These are phyloP conservation scores for Potamilus streckersoni DNA, from an alignment of 1,140 invertebrate species.

Conservation along the genomic window DNA sequence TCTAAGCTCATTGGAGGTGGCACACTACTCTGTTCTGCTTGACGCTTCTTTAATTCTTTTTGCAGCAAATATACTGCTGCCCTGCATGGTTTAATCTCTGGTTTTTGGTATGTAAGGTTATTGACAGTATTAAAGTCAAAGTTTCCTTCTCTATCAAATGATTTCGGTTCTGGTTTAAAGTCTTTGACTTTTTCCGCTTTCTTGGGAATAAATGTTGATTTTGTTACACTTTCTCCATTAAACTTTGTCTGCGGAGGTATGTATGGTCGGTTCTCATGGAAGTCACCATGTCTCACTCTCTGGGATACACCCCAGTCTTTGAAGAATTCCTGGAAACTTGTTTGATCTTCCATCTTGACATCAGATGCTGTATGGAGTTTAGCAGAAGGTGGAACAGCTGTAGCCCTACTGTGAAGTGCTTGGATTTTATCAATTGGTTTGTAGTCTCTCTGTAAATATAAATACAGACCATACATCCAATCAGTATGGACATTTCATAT, in stretches of 20 bases:
- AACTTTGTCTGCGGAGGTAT: constrained; percentile 50
- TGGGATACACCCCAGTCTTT: constrained; percentile 47
- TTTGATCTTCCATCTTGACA: constrained; percentile 53
- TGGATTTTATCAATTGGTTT: constrained; percentile 46
- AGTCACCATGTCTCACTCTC: constrained; percentile 54
- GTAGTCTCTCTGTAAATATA: constrained; percentile 51
- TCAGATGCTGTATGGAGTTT: constrained; percentile 31
- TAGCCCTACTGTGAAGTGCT: constrained; percentile 8
- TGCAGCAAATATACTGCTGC: constrained; percentile 57
- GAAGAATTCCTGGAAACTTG: constrained; percentile 57
- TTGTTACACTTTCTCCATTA: constrained; percentile 47
- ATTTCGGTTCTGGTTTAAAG: constrained; percentile 47
- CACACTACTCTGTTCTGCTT: constrained; percentile 9
- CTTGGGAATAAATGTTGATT: constrained; percentile 47
- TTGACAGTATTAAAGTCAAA: constrained; percentile 54
- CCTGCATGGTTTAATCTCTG: constrained; percentile 48
- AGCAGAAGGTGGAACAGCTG: constrained; percentile 17
- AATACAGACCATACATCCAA: constrained; percentile 3
- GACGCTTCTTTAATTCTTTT: constrained; percentile 44
- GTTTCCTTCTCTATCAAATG: constrained; percentile 32
- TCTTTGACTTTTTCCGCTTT: constrained; percentile 33
- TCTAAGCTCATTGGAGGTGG: constrained; percentile 8
- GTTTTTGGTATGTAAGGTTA: constrained; percentile 48
- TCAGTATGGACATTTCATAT: background rate
- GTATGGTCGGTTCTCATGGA: constrained; percentile 57